These are phyloP conservation scores for Hucho hucho DNA, from an alignment of 2,113 vertebrate species.

Conservation along the genomic window DNA sequence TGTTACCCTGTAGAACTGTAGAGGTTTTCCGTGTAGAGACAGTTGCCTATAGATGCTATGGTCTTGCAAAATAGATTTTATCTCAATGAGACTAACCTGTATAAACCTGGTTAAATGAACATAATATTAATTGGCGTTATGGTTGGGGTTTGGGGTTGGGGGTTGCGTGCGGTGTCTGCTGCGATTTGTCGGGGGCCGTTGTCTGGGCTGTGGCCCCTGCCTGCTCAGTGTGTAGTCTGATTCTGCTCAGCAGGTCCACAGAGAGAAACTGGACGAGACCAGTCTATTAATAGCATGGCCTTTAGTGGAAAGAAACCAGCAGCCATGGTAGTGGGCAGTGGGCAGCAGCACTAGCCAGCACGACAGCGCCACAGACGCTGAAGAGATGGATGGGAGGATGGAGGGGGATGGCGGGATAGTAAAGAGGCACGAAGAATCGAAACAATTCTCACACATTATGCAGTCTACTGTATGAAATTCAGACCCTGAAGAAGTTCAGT, in stretches of 20 bases:
- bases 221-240: constrained; percentile 22
- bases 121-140: not conserved
- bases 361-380: not conserved
- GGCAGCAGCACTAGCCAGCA: constrained; percentile 14
- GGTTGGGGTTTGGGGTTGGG: not conserved
- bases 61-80: no score
- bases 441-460: not conserved
- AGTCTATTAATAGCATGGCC: constrained; percentile 55
- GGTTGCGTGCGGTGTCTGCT: constrained; percentile 45
- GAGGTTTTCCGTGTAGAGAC: no score
- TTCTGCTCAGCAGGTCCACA: constrained; percentile 9
- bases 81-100: not conserved
- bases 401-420: no score
- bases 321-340: constrained; percentile 5
- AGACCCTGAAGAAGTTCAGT: no score
- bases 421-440: not conserved
- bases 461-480: not conserved
- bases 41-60: no score
- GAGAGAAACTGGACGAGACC: constrained; percentile 26
- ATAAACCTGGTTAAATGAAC: not conserved
- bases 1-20: no score
- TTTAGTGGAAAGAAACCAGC: constrained; percentile 32
- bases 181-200: constrained; percentile 18
- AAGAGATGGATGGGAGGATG: not conserved
- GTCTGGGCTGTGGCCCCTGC: constrained; percentile 23